phyloP scores from a whole-genome alignment of 2,888 invertebrate species.

The Pelosia muscerda region DNA sequence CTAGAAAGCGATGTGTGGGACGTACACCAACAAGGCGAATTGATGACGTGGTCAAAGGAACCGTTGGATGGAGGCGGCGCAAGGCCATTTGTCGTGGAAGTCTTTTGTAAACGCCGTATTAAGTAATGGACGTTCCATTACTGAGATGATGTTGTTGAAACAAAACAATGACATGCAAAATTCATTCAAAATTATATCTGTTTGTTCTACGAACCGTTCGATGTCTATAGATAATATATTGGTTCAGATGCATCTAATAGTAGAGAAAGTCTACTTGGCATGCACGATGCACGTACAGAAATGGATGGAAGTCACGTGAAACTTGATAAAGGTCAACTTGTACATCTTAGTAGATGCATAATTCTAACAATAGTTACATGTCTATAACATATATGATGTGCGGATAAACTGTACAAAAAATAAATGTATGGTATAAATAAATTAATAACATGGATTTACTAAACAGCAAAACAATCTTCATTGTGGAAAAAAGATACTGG shows the following conservation, averaged over 20 bases:
- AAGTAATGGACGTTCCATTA: slow-evolving; percentile 7
- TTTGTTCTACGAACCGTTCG: neutral
- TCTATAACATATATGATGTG: slow-evolving; percentile 35
- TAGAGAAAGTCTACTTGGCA: slow-evolving; percentile 74
- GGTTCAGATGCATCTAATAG: slow-evolving; percentile 50
- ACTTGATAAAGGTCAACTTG: slow-evolving; percentile 54
- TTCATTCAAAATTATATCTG: neutral
- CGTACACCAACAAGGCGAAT: neutral
- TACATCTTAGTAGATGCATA: slow-evolving; percentile 58
- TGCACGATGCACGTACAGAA: slow-evolving; percentile 58
- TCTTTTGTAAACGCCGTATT: neutral
- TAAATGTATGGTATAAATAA: neutral
- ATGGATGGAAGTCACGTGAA: slow-evolving; percentile 60
- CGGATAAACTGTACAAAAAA: slow-evolving; percentile 25
- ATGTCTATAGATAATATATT: slow-evolving; percentile 31
- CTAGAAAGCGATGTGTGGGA: slow-evolving; percentile 9
- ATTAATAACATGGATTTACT: slow-evolving; percentile 39
- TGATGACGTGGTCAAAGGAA: neutral
- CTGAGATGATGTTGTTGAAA: neutral
- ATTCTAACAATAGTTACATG: slow-evolving; percentile 46
- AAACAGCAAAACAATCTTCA: slow-evolving; percentile 45
- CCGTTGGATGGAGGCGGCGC: neutral
- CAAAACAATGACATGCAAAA: slow-evolving; percentile 3
- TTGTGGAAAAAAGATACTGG: slow-evolving; percentile 40
- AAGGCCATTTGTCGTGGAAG: neutral